These are phyloP conservation scores for Berghia stephanieae DNA, from an alignment of 1,140 invertebrate species.

Conservation along the genomic window DNA sequence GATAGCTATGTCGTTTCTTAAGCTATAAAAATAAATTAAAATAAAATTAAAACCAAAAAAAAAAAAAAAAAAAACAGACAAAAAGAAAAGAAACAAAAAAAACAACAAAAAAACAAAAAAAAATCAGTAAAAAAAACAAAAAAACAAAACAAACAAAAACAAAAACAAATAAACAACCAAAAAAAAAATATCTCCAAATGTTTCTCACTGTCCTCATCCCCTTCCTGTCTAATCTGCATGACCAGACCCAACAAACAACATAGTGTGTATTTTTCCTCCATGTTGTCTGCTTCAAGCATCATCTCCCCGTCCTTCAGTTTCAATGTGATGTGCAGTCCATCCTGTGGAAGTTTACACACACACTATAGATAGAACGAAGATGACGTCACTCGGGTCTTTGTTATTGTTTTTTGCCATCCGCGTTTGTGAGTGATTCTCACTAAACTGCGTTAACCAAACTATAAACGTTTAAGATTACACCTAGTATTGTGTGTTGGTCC, in stretches of 20 bases:
- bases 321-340: conserved; percentile 44
- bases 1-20: too few relatives aligned
- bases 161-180: neutral
- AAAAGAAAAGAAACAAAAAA: neutral
- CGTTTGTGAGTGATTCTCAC: too few relatives aligned
- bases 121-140: neutral
- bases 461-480: too few relatives aligned
- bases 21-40: too few relatives aligned
- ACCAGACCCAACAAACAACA: conserved; percentile 46
- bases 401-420: too few relatives aligned
- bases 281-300: conserved; percentile 48
- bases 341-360: conserved; percentile 35
- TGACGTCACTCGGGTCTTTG: too few relatives aligned
- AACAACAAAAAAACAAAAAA: neutral
- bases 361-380: too few relatives aligned
- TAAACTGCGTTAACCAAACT: too few relatives aligned
- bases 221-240: conserved; percentile 24
- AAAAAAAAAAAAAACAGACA: too few relatives aligned
- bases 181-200: too few relatives aligned
- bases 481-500: too few relatives aligned
- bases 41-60: too few relatives aligned
- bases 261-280: conserved; percentile 50
- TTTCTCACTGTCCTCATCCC: conserved; percentile 21
- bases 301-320: conserved; percentile 39
- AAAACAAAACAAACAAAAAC: neutral